phyloP scores from a whole-genome alignment of 2,113 vertebrate genomes.

The Hymenochirus boettgeri region DNA sequence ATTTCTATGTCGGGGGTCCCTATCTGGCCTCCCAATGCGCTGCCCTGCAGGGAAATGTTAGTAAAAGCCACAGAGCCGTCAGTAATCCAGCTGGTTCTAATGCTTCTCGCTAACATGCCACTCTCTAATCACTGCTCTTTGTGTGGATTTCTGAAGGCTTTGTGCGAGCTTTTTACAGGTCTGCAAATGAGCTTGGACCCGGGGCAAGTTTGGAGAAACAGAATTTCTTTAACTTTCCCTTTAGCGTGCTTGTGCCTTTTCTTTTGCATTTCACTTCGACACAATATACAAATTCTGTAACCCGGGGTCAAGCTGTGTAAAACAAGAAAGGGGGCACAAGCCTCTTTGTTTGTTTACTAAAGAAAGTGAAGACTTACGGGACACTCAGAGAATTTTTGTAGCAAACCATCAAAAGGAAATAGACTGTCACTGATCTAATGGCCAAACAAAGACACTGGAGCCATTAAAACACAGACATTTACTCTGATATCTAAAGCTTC shows the following conservation, averaged over 20 bases:
- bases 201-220: conserved; percentile 27
- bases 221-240: conserved; percentile 17
- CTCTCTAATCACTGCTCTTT: conserved; percentile 14
- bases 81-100: not conserved
- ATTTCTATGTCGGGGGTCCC: too few relatives aligned
- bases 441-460: too few relatives aligned
- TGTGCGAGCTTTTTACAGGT: conserved; percentile 28
- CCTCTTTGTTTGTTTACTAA: conserved; percentile 27
- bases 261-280: conserved; percentile 29
- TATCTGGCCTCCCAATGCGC: too few relatives aligned
- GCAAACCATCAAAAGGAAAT: conserved; percentile 18
- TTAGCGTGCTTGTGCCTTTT: conserved; percentile 31
- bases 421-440: not conserved
- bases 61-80: too few relatives aligned
- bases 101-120: conserved; percentile 17
- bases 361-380: conserved; percentile 21
- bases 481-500: too few relatives aligned
- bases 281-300: conserved; percentile 36
- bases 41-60: too few relatives aligned
- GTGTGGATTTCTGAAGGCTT: conserved; percentile 26
- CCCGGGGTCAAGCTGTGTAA: conserved; percentile 42
- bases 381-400: conserved; percentile 20
- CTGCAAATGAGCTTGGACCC: conserved; percentile 26
- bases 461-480: too few relatives aligned
- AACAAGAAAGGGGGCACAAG: conserved; percentile 35